Percentiles rank a stretch among this genome's conserved stretches.
These are phyloP conservation scores for Meiosimyza decipiens DNA, from an alignment of 2,888 invertebrate species.

Conservation along the genomic window DNA sequence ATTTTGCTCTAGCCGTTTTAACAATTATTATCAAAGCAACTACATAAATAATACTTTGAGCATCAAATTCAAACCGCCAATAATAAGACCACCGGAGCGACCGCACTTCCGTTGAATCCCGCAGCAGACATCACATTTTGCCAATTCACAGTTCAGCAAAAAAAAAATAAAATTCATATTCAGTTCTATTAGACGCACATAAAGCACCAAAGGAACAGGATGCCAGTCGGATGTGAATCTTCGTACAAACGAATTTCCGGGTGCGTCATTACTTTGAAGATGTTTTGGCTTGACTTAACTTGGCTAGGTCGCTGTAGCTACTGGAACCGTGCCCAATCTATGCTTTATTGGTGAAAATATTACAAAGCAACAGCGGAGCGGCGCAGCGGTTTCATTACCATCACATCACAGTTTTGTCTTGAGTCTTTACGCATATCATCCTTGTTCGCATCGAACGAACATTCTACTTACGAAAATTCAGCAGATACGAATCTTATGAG, in stretches of 20 bases:
- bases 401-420: too few relatives aligned
- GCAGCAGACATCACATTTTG: constrained; percentile 9
- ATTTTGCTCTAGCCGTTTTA: too few relatives aligned
- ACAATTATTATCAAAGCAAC: too few relatives aligned
- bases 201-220: too few relatives aligned
- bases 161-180: background rate
- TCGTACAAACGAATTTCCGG: constrained; percentile 1
- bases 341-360: background rate
- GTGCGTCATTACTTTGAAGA: background rate
- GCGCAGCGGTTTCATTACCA: too few relatives aligned
- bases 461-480: too few relatives aligned
- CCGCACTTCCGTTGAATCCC: constrained; percentile 26
- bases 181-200: background rate
- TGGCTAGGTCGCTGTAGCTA: constrained; percentile 12
- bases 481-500: too few relatives aligned
- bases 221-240: too few relatives aligned
- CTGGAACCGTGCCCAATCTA: constrained; percentile 32
- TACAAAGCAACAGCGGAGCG: background rate
- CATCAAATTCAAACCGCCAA: constrained; percentile 7
- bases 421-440: too few relatives aligned
- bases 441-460: too few relatives aligned
- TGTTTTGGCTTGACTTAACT: too few relatives aligned
- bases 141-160: background rate
- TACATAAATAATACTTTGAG: background rate
- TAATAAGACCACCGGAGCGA: constrained; percentile 21